Base-by-base conservation (phyloP, 2,888 invertebrate species). In the Heliothis peltigera region DNA sequence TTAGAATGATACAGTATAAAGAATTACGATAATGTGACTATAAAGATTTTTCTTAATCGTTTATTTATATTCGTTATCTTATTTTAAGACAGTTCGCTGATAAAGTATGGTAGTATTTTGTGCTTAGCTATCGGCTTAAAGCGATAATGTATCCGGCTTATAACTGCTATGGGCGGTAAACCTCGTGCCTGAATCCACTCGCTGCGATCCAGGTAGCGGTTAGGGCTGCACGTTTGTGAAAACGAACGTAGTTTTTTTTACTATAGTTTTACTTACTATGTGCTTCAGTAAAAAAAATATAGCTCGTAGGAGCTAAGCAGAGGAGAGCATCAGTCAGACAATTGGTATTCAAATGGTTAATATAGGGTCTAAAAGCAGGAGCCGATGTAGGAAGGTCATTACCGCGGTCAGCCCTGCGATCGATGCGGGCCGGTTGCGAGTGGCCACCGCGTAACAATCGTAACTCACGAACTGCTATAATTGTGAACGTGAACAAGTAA, bases 401-500 rank as follows among this genome's bases (percentile, higher is more conserved):
- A 75, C 73, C 70, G 68, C 19, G 64, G 60, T 69, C 76, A 67
- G 54, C 66, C 54, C 58, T 22, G 42, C 78, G 78, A 77, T 79
- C 77, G 77, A 76, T 64, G 70, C 62, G 70, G 68, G 25, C 64
- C 56, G 68, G 57, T 63, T 64, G 54, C 71, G 77, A 67, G 67
- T 65, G 75, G 69, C 73, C 64, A 64, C 70, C 83, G 81, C 84
- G 85, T 82, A 77, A 79, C 86, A 84, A 77, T 80, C 87, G 89
- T 90, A 88, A 89, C 87, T 90, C 89, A 88, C 84, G 73, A 81
- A 82, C 84, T 82, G 89, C 77, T 89, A 90, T 91, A 91, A 91
- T 91, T 90, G 89, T 89, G 80, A 83, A 87, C 88, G 87, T 80
- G 90, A 87, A 87, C 90, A 87, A 89, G 85, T 91, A 91, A 91